Percentiles rank a stretch among this genome's conserved stretches.
phyloP scores from a whole-genome alignment of 2,797 vertebrate genomes.

The Eulemur mongoz region DNA sequence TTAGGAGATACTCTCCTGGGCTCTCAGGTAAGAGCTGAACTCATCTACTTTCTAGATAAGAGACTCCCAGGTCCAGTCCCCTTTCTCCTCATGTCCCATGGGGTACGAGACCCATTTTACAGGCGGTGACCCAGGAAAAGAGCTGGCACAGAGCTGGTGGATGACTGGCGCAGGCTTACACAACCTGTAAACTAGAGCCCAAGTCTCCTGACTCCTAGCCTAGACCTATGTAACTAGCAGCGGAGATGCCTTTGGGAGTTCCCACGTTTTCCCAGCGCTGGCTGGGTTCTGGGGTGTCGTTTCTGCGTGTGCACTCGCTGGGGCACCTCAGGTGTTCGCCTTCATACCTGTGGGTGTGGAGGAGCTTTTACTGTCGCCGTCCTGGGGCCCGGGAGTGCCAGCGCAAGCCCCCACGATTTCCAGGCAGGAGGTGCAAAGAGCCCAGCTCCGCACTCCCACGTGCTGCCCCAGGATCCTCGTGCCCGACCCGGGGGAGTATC shows the following conservation, averaged over 20 bases:
- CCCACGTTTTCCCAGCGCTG: neutral
- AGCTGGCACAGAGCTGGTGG: neutral
- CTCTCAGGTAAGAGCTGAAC: neutral
- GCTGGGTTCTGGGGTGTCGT: neutral
- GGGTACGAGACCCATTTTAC: neutral
- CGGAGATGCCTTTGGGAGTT: neutral
- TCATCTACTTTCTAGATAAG: neutral
- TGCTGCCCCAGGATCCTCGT: neutral
- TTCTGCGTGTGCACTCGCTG: neutral
- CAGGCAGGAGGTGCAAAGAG: neutral
- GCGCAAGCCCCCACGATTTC: neutral
- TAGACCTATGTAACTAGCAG: neutral
- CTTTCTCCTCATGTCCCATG: neutral
- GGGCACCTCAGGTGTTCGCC: neutral
- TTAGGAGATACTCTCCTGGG: neutral
- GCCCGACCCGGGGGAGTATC: neutral
- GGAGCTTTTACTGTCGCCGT: neutral
- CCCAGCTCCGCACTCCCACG: neutral
- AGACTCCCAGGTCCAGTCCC: neutral
- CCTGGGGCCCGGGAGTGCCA: accelerated
- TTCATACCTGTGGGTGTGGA: neutral
- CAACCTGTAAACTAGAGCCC: neutral
- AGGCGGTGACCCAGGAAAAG: neutral
- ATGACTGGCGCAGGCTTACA: neutral
- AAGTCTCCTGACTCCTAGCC: neutral